Conservation (phyloP, 2,888 invertebrate genomes). For the Acanthosoma haemorrhoidale region DNA sequence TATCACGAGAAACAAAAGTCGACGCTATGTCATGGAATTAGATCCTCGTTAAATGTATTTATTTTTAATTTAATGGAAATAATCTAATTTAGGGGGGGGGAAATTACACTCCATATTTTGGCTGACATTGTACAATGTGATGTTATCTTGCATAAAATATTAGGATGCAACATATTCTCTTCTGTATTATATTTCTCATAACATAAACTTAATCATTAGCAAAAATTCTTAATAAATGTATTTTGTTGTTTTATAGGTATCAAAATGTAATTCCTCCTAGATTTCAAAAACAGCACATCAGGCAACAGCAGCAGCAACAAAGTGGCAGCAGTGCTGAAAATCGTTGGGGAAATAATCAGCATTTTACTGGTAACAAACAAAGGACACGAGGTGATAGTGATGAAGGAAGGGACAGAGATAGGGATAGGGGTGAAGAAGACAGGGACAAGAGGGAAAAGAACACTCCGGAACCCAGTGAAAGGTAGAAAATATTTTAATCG, state of each 20-base stretch:
- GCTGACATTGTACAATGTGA: too few species aligned
- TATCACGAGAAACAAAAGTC: too few species aligned
- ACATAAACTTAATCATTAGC: neutral
- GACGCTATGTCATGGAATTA: too few species aligned
- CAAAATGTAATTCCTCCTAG: slow-evolving; percentile 22
- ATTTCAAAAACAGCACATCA: slow-evolving; percentile 29
- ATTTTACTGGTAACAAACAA: slow-evolving; percentile 11
- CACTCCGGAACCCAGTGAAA: slow-evolving; percentile 42
- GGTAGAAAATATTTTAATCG: neutral
- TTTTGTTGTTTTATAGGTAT: neutral
- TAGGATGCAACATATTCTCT: neutral
- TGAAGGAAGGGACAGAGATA: slow-evolving; percentile 42
- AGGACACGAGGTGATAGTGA: slow-evolving; percentile 22
- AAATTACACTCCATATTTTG: too few species aligned
- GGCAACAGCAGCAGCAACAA: slow-evolving; percentile 11
- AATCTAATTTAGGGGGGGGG: neutral
- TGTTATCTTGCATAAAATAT: too few species aligned
- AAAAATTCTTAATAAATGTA: neutral
- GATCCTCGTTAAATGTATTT: too few species aligned
- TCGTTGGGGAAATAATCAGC: slow-evolving; percentile 6
- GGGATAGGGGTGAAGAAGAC: slow-evolving; percentile 37
- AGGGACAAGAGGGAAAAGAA: slow-evolving; percentile 41
- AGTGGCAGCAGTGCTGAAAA: neutral
- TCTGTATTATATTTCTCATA: neutral
- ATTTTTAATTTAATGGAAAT: too few species aligned